phyloP scores from a whole-genome alignment of 2,888 invertebrate species.

The Conistra vaccinii region DNA sequence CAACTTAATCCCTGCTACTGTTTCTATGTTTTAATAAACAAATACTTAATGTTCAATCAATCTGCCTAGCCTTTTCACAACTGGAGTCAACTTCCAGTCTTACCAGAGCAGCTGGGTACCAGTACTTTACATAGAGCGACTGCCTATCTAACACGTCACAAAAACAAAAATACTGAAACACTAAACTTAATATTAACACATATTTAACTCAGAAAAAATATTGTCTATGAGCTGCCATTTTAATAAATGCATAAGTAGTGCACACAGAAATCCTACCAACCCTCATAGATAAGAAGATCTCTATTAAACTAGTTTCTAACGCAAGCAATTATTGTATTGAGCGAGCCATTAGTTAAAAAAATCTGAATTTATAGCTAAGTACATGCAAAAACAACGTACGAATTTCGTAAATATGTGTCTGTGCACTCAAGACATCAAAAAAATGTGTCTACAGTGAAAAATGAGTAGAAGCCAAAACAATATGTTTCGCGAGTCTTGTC shows the following conservation, averaged over 20 bases:
- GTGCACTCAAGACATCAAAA: slow-evolving; percentile 51
- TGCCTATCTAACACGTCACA: too few relatives aligned
- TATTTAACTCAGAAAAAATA: neutral
- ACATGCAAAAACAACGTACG: slow-evolving; percentile 39
- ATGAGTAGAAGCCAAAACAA: slow-evolving; percentile 51
- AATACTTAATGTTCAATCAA: neutral
- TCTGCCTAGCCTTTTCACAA: too few relatives aligned
- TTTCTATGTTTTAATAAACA: slow-evolving; percentile 18
- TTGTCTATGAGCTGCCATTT: neutral
- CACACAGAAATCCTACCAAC: neutral
- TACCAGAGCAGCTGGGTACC: too few relatives aligned
- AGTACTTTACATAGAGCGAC: too few relatives aligned
- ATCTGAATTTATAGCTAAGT: slow-evolving; percentile 37
- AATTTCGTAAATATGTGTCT: slow-evolving; percentile 56
- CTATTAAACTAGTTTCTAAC: slow-evolving; percentile 26
- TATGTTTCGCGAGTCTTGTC: slow-evolving; percentile 48
- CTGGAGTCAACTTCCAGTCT: too few relatives aligned
- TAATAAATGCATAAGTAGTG: neutral
- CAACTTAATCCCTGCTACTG: slow-evolving; percentile 43
- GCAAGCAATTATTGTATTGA: slow-evolving; percentile 5
- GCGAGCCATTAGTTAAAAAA: slow-evolving; percentile 22
- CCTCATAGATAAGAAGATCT: neutral
- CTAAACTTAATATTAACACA: neutral
- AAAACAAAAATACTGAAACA: neutral
- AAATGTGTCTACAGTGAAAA: slow-evolving; percentile 46